Percentiles rank a stretch among this genome's conserved stretches.
phyloP scores from a whole-genome alignment of 2,797 vertebrate genomes.

The Myotis daubentonii region DNA sequence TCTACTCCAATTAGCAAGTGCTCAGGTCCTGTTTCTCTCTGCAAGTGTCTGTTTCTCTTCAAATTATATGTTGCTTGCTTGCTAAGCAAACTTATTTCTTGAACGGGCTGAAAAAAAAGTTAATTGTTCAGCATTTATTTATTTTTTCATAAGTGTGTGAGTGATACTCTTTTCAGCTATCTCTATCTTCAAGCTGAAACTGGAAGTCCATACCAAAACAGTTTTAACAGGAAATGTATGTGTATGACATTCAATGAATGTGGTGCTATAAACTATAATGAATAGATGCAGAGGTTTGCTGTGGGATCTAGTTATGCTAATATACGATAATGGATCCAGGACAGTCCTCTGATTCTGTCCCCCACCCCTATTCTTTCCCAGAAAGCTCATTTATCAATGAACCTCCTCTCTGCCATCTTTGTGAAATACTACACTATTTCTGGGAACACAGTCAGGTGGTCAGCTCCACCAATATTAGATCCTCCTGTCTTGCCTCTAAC shows the following conservation, averaged over 20 bases:
- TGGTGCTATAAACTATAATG: background rate
- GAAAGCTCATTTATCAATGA: background rate
- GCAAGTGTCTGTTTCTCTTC: background rate
- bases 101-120: background rate
- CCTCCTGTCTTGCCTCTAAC: background rate
- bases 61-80: background rate
- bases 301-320: background rate
- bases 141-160: background rate
- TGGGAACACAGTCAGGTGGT: background rate
- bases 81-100: background rate
- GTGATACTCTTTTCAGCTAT: background rate
- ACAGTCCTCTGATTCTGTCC: background rate
- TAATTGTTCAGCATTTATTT: background rate
- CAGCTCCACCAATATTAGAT: background rate
- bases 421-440: background rate
- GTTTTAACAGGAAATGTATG: background rate
- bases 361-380: background rate
- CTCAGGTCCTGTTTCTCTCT: background rate
- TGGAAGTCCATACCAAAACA: background rate
- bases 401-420: background rate
- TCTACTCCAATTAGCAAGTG: background rate
- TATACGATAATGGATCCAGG: background rate
- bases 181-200: background rate
- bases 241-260: background rate
- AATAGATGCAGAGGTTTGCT: background rate